These are phyloP conservation scores for Dryas iulia DNA, from an alignment of 1,140 invertebrate species.

Conservation along the genomic window DNA sequence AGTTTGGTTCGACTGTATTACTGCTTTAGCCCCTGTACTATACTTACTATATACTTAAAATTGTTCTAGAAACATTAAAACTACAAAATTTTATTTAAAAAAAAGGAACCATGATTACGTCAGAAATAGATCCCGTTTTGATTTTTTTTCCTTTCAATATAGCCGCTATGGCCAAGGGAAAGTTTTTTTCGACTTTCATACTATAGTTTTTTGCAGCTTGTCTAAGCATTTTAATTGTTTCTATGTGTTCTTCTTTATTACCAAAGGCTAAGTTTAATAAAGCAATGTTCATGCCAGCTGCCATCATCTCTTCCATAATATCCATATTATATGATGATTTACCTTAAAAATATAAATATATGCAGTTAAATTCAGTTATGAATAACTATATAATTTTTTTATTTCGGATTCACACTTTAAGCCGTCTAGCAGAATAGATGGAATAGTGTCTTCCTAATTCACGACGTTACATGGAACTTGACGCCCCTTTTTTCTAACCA, in stretches of 20 bases:
- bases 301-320: slow-evolving; percentile 87
- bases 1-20: neutral
- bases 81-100: neutral
- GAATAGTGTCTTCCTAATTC: too few species aligned
- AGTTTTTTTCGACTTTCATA: slow-evolving; percentile 79
- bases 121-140: slow-evolving; percentile 86
- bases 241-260: slow-evolving; percentile 85
- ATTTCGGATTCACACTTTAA: too few species aligned
- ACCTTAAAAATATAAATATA: slow-evolving; percentile 42
- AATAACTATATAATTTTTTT: neutral
- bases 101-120: slow-evolving; percentile 61
- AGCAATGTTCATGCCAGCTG: slow-evolving; percentile 91
- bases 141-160: slow-evolving; percentile 91
- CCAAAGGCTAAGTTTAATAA: slow-evolving; percentile 89
- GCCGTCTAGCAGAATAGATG: too few species aligned
- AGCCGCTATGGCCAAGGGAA: slow-evolving; percentile 87
- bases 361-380: neutral
- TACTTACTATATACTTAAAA: too few species aligned
- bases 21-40: neutral
- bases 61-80: too few species aligned
- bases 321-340: slow-evolving; percentile 56
- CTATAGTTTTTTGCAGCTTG: slow-evolving; percentile 83
- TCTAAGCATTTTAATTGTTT: slow-evolving; percentile 84
- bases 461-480: too few species aligned
- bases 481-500: too few species aligned